Base-by-base conservation (phyloP, 2,888 invertebrate genomes). In the Epirrhoe alternata region DNA sequence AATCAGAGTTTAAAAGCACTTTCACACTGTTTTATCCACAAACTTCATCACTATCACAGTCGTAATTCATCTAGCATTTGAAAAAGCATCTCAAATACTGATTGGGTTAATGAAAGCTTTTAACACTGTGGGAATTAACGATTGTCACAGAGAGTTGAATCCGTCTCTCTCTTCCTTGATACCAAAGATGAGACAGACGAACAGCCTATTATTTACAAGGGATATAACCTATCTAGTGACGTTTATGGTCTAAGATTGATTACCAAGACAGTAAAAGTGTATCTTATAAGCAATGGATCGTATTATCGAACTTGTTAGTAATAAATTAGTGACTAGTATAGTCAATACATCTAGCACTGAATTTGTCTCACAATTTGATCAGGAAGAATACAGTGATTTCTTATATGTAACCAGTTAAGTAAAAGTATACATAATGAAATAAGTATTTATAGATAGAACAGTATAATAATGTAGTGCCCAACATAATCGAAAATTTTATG, bases 211-310 rank as follows among this genome's bases (percentile, higher is more conserved):
- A 33, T 62, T 35, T 3, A 10, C 30, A 8, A 7, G 50, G 73
- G 81, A 82, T 81, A 82, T 85, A 81, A 82, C 79, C 86, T 82
- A 85, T 81, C 76, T 74, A 57, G 61, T 60, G 84, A 86, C 84
- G 77, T 81, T 86, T 82, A 87, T 83, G 74, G 80, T 71, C 76
- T 69, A 70, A 74, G 78, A 77, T 82, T 68, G 80, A 82, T 83
- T 79, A 78, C 77, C 72, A 77, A 70, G 56, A 53, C 73, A 69
- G 71, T 80, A 75, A 78, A 73, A 66, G 42, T 67, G 54, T 68
- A 61, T 59, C 53, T 59, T 58, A 45, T 67, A 55, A 42, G 70
- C 38, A 65, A 65, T 49, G 35, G 16, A 33, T n/a, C 33, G 17
- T 31, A 51, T 38, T 57, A 61, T 47, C 49, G 53, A 57, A 62